phyloP scores from a whole-genome alignment of 2,113 vertebrate species.

The Pholis gunnellus region DNA sequence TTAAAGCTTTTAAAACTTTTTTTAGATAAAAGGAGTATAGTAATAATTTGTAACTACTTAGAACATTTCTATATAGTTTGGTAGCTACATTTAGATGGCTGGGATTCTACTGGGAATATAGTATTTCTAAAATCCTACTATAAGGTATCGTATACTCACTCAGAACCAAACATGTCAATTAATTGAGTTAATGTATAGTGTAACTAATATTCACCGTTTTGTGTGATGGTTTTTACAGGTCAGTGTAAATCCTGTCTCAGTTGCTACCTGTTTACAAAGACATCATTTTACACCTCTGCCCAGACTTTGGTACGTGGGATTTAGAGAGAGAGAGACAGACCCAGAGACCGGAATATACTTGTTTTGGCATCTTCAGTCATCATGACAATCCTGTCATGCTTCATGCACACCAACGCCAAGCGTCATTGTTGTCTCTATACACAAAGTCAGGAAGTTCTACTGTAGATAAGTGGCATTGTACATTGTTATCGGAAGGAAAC shows the following conservation, averaged over 20 bases:
- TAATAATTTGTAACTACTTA: neutral
- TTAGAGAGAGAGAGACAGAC: neutral
- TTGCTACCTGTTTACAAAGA: conserved; percentile 31
- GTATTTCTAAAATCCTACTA: neutral
- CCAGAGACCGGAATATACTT: conserved; percentile 14
- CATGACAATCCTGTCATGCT: conserved; percentile 22
- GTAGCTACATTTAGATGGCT: neutral
- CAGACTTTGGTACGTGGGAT: neutral
- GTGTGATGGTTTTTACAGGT: conserved; percentile 7
- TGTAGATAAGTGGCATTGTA: conserved; percentile 32
- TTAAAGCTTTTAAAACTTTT: neutral
- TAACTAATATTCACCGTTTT: neutral
- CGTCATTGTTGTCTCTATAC: neutral
- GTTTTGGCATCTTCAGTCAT: conserved; percentile 33
- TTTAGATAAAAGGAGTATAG: neutral
- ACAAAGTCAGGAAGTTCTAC: conserved; percentile 41
- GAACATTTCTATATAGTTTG: neutral
- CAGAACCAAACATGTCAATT: neutral
- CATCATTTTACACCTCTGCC: neutral
- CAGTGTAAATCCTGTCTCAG: conserved; percentile 11
- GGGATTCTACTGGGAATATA: neutral
- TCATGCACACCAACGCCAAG: neutral
- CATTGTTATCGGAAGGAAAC: conserved; percentile 59
- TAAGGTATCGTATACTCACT: neutral
- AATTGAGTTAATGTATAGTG: neutral